A percentile compares a stretch with the other conserved stretches of the same genome.
phyloP scores from a whole-genome alignment of 2,113 vertebrate genomes.

The Raphicerus campestris region DNA sequence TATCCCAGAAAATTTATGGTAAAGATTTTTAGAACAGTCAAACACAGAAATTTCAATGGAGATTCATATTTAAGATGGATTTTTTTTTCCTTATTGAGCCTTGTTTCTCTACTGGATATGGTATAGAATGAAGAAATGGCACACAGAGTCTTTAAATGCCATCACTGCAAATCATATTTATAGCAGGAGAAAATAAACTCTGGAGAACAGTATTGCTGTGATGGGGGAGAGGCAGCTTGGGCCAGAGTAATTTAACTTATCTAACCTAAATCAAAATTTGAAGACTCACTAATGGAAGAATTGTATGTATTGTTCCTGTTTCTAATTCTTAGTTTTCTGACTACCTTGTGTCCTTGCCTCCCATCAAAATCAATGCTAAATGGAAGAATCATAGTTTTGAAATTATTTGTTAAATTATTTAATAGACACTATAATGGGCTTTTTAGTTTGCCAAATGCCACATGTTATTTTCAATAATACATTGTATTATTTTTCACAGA shows the following conservation, averaged over 20 bases:
- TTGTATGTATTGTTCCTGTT: background rate
- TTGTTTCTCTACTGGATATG: background rate
- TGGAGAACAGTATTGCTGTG: background rate
- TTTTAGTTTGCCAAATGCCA: slow-evolving; percentile 13
- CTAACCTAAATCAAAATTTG: slow-evolving; percentile 44
- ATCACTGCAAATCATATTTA: slow-evolving; percentile 41
- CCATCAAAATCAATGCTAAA: slow-evolving; percentile 4
- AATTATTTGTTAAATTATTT: slow-evolving; percentile 54
- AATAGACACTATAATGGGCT: background rate
- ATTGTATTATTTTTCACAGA: background rate
- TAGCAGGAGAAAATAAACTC: background rate
- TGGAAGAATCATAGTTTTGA: background rate
- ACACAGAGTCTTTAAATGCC: slow-evolving; percentile 16
- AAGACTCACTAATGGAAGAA: slow-evolving; percentile 28
- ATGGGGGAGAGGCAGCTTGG: background rate
- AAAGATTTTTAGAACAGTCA: background rate
- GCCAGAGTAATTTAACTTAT: slow-evolving; percentile 49
- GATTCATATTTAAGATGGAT: slow-evolving; percentile 18
- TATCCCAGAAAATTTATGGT: background rate
- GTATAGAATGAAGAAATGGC: background rate
- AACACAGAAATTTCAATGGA: slow-evolving; percentile 28
- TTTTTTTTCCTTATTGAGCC: background rate
- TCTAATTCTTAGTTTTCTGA: slow-evolving; percentile 2
- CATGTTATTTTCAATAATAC: background rate
- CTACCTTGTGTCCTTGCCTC: background rate